Evolutionary conservation across 2,888 invertebrate genomes (phyloP), one percentile per base, ranked within the genome.

Genomic region (Eupeodes latifasciatus): DNA sequence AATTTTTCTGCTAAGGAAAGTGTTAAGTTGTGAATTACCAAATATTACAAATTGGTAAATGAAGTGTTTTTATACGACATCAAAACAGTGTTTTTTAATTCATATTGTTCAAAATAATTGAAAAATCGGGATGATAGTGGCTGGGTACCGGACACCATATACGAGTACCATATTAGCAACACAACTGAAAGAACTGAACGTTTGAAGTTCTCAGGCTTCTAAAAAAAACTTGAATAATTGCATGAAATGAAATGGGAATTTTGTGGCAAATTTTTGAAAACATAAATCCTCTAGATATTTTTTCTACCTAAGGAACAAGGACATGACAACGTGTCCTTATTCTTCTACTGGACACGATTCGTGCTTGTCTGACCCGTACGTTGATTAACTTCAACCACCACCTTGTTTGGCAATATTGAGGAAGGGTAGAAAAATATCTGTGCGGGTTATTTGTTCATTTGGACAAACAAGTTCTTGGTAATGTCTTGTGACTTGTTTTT

Each of bases 231-330:
- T 27, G 27, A 27, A 27, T 27, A 27, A 27, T 27, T 53, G 6
- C 40, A 47, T 47, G 10, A 11, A 11, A 47, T 1, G 47, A 47
- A 47, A 47, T 11, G 12, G 12, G 44, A 81, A 81, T 66, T 57
- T 74, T 74, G 81, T 40, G 81, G 57, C 74, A 76, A 62, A 66
- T 72, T 53, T 40, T 40, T 59, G 6, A 67, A 74, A 53, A 19
- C 67, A 57, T 34, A 16, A 78, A 66, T 72, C 34, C 81, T 49
- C 75, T 55, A 10, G n/a, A 16, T 51, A 12, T 47, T 34, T 67
- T 27, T 44, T 47, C 47, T 67, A 67, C 67, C 67, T 67, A 49
- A 51, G 34, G 2, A 34, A 36, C n/a, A 34, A 67, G 51, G 27
- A 64, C 10, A 10, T 19, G 27, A 27, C 57, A 10, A 51, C 34